Conservation (phyloP, 1,140 invertebrate genomes). For the Scaptomyza graminum region DNA sequence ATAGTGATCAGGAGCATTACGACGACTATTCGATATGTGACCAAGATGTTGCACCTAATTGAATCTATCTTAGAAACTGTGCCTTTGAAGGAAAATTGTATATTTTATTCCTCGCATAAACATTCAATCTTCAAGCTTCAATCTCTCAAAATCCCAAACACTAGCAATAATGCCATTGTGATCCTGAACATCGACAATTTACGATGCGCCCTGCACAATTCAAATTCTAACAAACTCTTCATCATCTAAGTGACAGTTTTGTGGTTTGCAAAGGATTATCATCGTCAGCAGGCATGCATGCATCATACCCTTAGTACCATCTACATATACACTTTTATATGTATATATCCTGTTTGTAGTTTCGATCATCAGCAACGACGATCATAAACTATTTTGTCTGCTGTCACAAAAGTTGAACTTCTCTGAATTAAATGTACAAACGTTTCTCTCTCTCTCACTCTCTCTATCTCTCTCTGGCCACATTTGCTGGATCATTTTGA, state of each 20-base stretch:
- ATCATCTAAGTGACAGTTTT: conserved; percentile 69
- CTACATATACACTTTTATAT: conserved; percentile 9
- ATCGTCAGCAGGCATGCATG: conserved; percentile 43
- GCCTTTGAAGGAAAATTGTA: no score
- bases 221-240: conserved; percentile 83
- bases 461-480: background rate
- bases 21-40: background rate
- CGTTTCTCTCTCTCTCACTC: no score
- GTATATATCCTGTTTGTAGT: conserved; percentile 50
- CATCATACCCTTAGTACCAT: conserved; percentile 12
- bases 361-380: conserved; percentile 39
- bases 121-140: no score
- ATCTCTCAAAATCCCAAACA: no score
- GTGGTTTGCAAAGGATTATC: conserved; percentile 23
- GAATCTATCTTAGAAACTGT: background rate
- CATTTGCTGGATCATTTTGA: conserved; percentile 1
- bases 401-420: conserved; percentile 58
- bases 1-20: no score
- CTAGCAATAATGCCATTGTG: background rate
- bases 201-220: conserved; percentile 77
- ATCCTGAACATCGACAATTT: conserved; percentile 58
- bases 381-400: conserved; percentile 79
- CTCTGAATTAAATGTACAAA: conserved; percentile 48
- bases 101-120: no score
- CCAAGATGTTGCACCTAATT: background rate